A percentile compares a stretch with the other conserved stretches of the same genome.
Conservation (phyloP, 2,797 vertebrate genomes). For the Propithecus deckenii region DNA sequence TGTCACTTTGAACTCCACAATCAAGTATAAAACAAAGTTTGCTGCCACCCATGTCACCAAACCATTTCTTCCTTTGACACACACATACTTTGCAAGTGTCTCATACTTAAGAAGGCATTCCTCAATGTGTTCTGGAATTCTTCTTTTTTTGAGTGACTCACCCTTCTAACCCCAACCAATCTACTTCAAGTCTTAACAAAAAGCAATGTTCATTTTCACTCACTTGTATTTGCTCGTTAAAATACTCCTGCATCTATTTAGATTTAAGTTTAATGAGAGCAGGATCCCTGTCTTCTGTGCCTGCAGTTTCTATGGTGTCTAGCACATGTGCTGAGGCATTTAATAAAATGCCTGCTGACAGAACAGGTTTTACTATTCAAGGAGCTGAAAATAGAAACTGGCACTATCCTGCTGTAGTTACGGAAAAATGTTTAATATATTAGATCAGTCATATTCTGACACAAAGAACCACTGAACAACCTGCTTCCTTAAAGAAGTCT, state of each 20-base stretch:
- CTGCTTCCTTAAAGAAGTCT: slow-evolving; percentile 55
- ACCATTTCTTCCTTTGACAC: background rate
- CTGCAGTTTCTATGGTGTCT: background rate
- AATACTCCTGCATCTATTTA: slow-evolving; percentile 6
- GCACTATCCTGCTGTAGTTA: background rate
- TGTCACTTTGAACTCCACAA: background rate
- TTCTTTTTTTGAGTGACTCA: background rate
- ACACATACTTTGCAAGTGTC: background rate
- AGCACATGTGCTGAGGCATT: slow-evolving; percentile 15
- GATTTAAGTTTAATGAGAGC: background rate
- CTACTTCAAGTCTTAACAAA: background rate
- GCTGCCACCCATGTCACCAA: background rate
- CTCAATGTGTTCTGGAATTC: background rate
- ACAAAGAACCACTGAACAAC: slow-evolving; percentile 37
- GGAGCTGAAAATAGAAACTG: slow-evolving; percentile 52
- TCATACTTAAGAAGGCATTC: background rate
- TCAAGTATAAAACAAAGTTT: background rate
- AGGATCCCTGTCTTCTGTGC: background rate
- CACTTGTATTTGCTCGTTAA: slow-evolving; percentile 20
- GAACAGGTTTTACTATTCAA: slow-evolving; percentile 54
- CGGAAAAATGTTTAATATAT: slow-evolving; percentile 53
- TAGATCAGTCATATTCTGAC: slow-evolving; percentile 33
- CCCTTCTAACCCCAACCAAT: background rate
- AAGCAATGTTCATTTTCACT: background rate
- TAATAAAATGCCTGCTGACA: slow-evolving; percentile 50